Conservation (phyloP, 1,140 invertebrate genomes). For the Macrotrachela quadricornifera region DNA sequence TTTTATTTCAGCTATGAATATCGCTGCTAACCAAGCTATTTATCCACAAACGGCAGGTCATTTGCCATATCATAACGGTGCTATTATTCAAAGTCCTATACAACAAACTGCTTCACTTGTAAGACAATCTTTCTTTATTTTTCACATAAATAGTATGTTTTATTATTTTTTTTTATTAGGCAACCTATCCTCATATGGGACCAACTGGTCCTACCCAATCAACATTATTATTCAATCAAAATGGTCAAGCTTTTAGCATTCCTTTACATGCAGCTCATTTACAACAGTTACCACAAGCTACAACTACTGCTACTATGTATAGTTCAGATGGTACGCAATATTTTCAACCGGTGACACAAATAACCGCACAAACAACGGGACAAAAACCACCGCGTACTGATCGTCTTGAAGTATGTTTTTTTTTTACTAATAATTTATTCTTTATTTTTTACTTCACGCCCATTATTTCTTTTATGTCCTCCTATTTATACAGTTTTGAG, state of each 20-base stretch:
- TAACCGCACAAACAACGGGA: slow-evolving; percentile 32
- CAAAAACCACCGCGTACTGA: slow-evolving; percentile 81
- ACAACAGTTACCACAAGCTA: slow-evolving; percentile 38
- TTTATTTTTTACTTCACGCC: slow-evolving; percentile 14
- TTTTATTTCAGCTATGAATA: not conserved
- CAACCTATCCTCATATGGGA: not conserved
- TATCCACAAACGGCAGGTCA: slow-evolving; percentile 48
- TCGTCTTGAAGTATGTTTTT: slow-evolving; percentile 64
- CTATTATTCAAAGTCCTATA: too few relatives aligned
- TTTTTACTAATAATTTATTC: slow-evolving; percentile 17
- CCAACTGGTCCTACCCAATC: not conserved
- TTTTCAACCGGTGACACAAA: too few relatives aligned
- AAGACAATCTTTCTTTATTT: too few relatives aligned
- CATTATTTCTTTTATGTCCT: too few relatives aligned
- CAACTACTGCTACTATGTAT: slow-evolving; percentile 44
- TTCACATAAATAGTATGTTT: too few relatives aligned
- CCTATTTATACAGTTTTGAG: too few relatives aligned
- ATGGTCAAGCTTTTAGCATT: slow-evolving; percentile 46
- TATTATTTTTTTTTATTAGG: not conserved
- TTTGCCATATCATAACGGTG: slow-evolving; percentile 71
- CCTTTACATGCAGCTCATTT: slow-evolving; percentile 22
- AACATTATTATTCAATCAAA: slow-evolving; percentile 48
- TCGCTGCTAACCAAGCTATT: not conserved
- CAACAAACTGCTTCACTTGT: not conserved
- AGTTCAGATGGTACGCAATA: too few relatives aligned